Evolutionary conservation across 2,797 vertebrate genomes (phyloP).

Genomic region (Silurus aristotelis): DNA sequence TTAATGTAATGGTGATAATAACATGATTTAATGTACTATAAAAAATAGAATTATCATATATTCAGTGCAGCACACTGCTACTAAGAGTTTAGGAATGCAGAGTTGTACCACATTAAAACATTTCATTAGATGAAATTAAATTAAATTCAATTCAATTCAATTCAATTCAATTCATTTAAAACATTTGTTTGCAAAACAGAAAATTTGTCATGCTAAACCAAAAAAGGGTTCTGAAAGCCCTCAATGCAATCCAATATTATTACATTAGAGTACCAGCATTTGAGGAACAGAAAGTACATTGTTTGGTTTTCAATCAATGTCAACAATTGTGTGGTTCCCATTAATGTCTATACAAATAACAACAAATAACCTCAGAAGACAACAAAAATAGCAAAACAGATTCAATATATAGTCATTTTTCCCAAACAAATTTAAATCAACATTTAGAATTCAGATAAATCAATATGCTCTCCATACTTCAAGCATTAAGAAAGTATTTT

Average conservation of each 20-base stretch:
- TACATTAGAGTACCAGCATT: not conserved
- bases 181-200: not conserved
- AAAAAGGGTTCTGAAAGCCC: not conserved
- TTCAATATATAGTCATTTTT: not conserved
- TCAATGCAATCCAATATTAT: not conserved
- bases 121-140: not conserved
- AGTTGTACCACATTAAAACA: not conserved
- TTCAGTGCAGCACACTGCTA: not conserved
- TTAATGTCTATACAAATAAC: not conserved
- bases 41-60: not conserved
- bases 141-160: too few species aligned
- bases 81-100: not conserved
- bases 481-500: not conserved
- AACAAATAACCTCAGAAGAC: not conserved
- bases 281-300: not conserved
- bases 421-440: too few species aligned
- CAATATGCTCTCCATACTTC: not conserved
- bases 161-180: too few species aligned
- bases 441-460: not conserved
- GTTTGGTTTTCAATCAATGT: too few species aligned
- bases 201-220: not conserved
- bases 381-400: not conserved
- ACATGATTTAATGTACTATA: not conserved
- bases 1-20: not conserved
- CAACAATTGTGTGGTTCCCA: not conserved